phyloP scores from a whole-genome alignment of 2,888 invertebrate genomes.

The Heliconius charithonia region DNA sequence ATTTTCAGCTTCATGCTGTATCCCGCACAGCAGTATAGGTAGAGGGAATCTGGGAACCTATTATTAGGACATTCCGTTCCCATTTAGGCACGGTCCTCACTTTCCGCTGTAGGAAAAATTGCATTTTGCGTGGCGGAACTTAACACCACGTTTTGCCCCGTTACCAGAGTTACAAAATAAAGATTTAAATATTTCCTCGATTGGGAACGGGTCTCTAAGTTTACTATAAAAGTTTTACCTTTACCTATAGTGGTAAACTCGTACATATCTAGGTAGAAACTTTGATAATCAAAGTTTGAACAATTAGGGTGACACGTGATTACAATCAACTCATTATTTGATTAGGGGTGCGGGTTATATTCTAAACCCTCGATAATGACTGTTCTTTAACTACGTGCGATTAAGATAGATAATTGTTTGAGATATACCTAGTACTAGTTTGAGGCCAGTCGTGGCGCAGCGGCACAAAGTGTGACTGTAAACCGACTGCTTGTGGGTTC shows the following conservation, averaged over 20 bases:
- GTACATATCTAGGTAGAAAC: background rate
- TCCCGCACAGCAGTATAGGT: too few species aligned
- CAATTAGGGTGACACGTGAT: conserved; percentile 25
- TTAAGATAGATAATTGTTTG: conserved; percentile 13
- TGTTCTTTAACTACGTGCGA: conserved; percentile 3
- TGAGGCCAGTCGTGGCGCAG: too few species aligned
- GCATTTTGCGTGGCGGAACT: background rate
- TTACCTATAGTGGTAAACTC: background rate
- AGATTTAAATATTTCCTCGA: too few species aligned
- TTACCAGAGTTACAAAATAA: too few species aligned
- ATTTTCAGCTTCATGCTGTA: too few species aligned
- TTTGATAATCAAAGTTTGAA: conserved; percentile 14
- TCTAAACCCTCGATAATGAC: conserved; percentile 13
- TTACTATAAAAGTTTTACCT: background rate
- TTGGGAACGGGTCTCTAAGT: background rate
- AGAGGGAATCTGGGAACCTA: too few species aligned
- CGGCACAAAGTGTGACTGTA: too few species aligned
- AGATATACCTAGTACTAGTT: background rate
- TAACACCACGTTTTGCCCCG: too few species aligned
- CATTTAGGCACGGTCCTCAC: too few species aligned
- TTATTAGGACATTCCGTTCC: too few species aligned
- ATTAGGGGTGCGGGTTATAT: conserved; percentile 2
- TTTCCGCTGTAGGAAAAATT: background rate
- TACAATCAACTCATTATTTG: conserved; percentile 20
- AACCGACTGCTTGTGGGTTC: too few species aligned